These are phyloP conservation scores for Cossypha polioptera DNA, from an alignment of 2,797 vertebrate species.

Conservation along the genomic window DNA sequence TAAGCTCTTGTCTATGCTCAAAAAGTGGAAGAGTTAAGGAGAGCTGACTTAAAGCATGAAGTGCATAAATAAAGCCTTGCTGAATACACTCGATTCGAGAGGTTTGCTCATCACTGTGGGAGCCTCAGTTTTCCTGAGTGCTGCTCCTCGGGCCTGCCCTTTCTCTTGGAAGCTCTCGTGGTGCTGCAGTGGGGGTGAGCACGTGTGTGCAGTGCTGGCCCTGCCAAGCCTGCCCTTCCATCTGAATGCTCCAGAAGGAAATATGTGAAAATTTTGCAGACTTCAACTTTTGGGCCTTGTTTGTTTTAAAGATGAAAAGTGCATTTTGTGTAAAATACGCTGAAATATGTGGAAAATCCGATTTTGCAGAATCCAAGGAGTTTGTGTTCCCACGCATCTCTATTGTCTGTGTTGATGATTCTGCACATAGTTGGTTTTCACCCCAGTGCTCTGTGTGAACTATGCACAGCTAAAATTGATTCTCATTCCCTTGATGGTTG, in stretches of 20 bases:
- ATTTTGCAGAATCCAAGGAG: background rate
- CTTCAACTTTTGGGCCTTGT: background rate
- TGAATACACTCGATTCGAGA: background rate
- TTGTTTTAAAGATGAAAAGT: slow-evolving; percentile 21
- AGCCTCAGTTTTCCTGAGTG: background rate
- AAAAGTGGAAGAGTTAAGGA: background rate
- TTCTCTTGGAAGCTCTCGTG: fast-evolving
- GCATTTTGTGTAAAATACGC: background rate
- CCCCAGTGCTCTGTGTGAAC: background rate
- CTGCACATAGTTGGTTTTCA: slow-evolving; percentile 10
- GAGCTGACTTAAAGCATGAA: background rate
- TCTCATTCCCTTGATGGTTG: background rate
- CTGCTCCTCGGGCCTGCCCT: fast-evolving
- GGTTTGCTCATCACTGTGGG: background rate
- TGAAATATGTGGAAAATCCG: slow-evolving; percentile 41
- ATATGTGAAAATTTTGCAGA: background rate
- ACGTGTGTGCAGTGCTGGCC: background rate
- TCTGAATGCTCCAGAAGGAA: background rate
- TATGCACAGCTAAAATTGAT: background rate
- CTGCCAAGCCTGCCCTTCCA: background rate
- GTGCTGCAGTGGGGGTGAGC: background rate
- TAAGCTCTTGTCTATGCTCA: background rate
- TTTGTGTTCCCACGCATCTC: background rate
- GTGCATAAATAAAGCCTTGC: background rate
- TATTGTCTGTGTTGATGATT: background rate